Evolutionary conservation across 2,113 vertebrate genomes (phyloP).

Genomic region (Salvelinus sp.): DNA sequence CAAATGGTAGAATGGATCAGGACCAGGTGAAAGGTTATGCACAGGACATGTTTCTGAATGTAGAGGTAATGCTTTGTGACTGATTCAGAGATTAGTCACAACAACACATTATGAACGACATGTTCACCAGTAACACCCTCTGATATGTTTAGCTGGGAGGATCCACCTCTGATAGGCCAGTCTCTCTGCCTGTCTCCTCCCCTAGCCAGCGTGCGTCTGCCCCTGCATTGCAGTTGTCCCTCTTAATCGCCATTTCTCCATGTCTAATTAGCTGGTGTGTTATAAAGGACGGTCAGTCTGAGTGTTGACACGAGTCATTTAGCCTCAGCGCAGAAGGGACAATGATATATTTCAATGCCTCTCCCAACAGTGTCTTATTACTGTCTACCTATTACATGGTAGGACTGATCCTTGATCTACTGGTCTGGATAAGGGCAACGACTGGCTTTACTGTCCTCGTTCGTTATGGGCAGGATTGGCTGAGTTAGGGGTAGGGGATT

Average conservation of each 20-base stretch:
- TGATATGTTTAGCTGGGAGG: neutral
- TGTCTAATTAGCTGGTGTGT: neutral
- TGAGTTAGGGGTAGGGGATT: neutral
- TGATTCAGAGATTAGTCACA: neutral
- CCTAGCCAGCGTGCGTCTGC: neutral
- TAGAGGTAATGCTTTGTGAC: neutral
- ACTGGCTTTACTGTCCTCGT: neutral
- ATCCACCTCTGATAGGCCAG: neutral
- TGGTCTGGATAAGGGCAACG: neutral
- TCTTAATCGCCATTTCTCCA: neutral
- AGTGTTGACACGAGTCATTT: neutral
- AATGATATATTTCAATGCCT: neutral
- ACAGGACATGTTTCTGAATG: neutral
- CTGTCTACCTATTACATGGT: neutral
- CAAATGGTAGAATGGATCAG: neutral
- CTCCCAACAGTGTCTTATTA: neutral
- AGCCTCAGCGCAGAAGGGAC: neutral
- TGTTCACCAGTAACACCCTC: neutral
- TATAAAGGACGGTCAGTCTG: neutral
- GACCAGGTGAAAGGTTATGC: neutral
- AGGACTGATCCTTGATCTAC: neutral
- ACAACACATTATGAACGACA: neutral
- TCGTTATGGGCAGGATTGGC: neutral
- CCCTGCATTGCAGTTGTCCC: constrained; percentile 38
- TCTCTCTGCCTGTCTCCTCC: constrained; percentile 1